A percentile compares a stretch with the other conserved stretches of the same genome.
These are phyloP conservation scores for Slavum lentiscoides DNA, from an alignment of 2,888 invertebrate species.

Conservation along the genomic window DNA sequence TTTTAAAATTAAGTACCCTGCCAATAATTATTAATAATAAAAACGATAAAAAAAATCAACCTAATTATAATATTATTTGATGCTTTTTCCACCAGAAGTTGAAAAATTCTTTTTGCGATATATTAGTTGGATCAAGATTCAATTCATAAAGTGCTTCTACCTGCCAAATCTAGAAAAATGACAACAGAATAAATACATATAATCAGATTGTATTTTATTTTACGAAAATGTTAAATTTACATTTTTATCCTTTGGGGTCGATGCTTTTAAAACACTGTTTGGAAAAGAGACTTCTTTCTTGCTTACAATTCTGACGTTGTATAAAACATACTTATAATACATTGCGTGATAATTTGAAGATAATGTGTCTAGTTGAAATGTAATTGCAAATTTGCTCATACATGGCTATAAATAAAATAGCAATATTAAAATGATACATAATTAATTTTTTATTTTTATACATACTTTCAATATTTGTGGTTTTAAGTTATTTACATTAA, in stretches of 20 bases:
- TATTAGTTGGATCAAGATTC: conserved; percentile 24
- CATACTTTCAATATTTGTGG: neutral
- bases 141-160: conserved; percentile 39
- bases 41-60: neutral
- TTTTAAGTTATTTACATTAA: neutral
- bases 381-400: conserved; percentile 31
- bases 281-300: conserved; percentile 8
- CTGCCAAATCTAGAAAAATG: conserved; percentile 14
- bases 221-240: neutral
- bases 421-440: neutral
- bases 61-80: conserved; percentile 26
- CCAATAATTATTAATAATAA: neutral
- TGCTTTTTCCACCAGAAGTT: conserved; percentile 19
- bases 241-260: neutral
- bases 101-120: conserved; percentile 33
- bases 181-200: conserved; percentile 8
- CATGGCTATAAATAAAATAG: conserved; percentile 26
- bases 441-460: neutral
- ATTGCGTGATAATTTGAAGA: conserved; percentile 24
- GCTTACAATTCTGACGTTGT: conserved; percentile 20
- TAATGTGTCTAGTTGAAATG: conserved; percentile 24
- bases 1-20: conserved; percentile 7
- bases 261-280: conserved; percentile 9
- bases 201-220: neutral
- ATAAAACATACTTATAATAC: conserved; percentile 35